Evolutionary conservation across 2,797 vertebrate genomes (phyloP).

Genomic region (Limosa lapponica): DNA sequence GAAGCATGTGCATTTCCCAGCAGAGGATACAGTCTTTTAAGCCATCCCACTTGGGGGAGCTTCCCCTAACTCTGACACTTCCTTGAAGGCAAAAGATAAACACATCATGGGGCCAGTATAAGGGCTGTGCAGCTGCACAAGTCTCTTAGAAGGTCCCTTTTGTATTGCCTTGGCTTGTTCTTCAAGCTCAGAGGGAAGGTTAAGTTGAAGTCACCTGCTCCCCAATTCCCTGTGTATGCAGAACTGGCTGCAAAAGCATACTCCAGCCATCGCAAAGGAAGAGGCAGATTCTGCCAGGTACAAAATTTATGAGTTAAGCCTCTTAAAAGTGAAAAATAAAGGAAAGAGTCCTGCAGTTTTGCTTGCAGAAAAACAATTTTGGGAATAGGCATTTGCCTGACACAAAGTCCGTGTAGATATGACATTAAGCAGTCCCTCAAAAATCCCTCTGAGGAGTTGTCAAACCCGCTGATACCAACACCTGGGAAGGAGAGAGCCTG

Average conservation of each 20-base stretch:
- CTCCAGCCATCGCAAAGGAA: not conserved
- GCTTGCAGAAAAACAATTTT: not conserved
- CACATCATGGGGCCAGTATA: constrained; percentile 48
- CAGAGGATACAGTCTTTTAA: constrained; percentile 24
- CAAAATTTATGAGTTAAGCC: not conserved
- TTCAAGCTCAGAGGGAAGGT: constrained; percentile 44
- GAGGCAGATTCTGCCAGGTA: not conserved
- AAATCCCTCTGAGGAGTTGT: not conserved
- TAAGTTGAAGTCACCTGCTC: constrained; percentile 64
- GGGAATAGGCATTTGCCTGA: not conserved
- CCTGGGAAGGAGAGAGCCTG: not conserved
- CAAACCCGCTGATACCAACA: not conserved
- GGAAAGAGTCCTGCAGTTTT: not conserved
- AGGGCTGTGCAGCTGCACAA: constrained; percentile 59
- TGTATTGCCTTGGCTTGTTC: constrained; percentile 43
- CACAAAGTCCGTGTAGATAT: not conserved
- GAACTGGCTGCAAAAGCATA: not conserved
- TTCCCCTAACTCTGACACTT: constrained; percentile 29
- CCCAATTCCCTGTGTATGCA: not conserved
- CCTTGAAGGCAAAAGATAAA: constrained; percentile 63
- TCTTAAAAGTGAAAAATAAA: constrained; percentile 14
- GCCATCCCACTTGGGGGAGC: constrained; percentile 18
- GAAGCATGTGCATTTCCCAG: constrained; percentile 11
- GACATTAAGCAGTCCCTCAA: not conserved
- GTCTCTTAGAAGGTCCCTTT: constrained; percentile 41